Evolutionary conservation across 2,113 vertebrate genomes (phyloP), one percentile per base, ranked within the genome.

Genomic region (Turnix velox): DNA sequence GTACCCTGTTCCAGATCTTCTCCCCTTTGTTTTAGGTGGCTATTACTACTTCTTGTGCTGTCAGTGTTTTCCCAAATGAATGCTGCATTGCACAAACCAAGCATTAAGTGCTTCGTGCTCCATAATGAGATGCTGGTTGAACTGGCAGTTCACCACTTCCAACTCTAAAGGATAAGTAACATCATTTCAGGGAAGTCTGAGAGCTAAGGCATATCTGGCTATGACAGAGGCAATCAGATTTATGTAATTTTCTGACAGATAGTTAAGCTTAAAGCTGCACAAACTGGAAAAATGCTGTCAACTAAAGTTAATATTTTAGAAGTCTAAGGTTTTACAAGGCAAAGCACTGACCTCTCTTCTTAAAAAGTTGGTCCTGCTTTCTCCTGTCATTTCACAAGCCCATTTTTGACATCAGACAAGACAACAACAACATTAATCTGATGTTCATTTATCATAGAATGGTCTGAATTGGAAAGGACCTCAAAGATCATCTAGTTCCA

Each of bases 221-320:
- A 49, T 93, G 91, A 93, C 88, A 90, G 77, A 57, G 52, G 23
- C 62, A 94, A 82, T 93, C 91, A 95, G 92, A 93, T 96, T 94
- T 96, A 90, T 96, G 22, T 88, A 84, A 94, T 95, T 95, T 96
- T 71, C 86, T 88, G 94, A 87, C 93, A 94, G 92, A 93, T 77
- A 78, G 83, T 96, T 81, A 81, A 94, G 90, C 91, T 95, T 93
- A 91, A 93, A 94, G 65, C 83, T 81, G 76, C 35, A 25, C 61
- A 84, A 88, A 93, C 73, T 42, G 16, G 65, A 94, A 95, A 92
- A 86, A 58, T 3, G 10, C 77, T 91, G 84, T 82, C 84, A 93
- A 73, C 62, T 57, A 43, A 71, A 94, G 88, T 84, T 93, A 95
- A 62, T 84, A 59, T 87, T 90, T 93, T 72, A 72, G 69, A 94